Percentiles rank a stretch among this genome's conserved stretches.
These are phyloP conservation scores for Idaea straminata DNA, from an alignment of 2,888 invertebrate species.

Conservation along the genomic window DNA sequence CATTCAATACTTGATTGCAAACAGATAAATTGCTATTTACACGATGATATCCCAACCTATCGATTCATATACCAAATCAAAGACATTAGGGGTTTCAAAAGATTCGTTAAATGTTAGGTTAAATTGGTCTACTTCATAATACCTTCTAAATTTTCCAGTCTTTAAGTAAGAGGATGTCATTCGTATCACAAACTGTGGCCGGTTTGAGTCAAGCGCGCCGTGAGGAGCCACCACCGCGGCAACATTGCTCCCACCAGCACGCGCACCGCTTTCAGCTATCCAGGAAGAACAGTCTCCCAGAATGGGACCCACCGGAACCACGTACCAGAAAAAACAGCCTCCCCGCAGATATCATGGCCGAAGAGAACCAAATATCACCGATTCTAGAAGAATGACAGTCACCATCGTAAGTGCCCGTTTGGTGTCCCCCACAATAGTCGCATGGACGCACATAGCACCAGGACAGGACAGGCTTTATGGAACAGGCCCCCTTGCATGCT, in stretches of 20 bases:
- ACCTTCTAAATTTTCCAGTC: constrained; percentile 43
- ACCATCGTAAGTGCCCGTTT: constrained; percentile 68
- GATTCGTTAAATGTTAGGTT: not conserved
- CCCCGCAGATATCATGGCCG: constrained; percentile 63
- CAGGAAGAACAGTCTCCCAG: constrained; percentile 75
- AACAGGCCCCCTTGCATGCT: constrained; percentile 75
- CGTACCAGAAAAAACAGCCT: constrained; percentile 72
- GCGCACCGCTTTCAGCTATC: constrained; percentile 64
- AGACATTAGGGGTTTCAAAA: too few species aligned
- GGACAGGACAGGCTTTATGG: constrained; percentile 63
- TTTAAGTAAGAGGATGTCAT: constrained; percentile 60
- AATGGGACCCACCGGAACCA: constrained; percentile 72
- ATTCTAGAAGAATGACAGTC: constrained; percentile 70
- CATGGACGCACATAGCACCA: constrained; percentile 70
- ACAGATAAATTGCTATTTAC: not conserved
- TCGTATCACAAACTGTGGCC: constrained; percentile 80
- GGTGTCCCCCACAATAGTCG: constrained; percentile 73
- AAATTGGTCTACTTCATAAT: not conserved
- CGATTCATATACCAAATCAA: not conserved
- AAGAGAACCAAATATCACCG: constrained; percentile 48
- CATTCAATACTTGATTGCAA: not conserved
- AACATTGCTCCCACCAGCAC: constrained; percentile 75
- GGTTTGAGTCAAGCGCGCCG: constrained; percentile 71
- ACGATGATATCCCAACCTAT: not conserved
- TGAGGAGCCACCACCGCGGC: constrained; percentile 65